Conservation (phyloP, 2,797 vertebrate genomes). For the Nannoperca obscura region DNA sequence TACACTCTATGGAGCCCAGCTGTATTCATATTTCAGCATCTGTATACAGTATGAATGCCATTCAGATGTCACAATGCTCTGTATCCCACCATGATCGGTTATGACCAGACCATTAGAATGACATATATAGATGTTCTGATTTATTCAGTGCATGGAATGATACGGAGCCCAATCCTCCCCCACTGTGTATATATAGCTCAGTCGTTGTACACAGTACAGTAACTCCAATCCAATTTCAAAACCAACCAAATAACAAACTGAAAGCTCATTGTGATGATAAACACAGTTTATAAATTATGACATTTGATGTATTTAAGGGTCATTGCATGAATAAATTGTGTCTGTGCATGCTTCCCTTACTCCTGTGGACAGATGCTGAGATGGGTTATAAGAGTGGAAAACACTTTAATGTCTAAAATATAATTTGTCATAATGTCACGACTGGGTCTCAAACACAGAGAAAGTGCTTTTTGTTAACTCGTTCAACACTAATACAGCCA, state of each 20-base stretch:
- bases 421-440: slow-evolving; percentile 41
- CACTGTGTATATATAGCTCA: neutral
- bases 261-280: neutral
- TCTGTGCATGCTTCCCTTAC: neutral
- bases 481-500: slow-evolving; percentile 1
- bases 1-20: neutral
- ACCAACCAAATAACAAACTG: neutral
- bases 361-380: neutral
- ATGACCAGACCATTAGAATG: neutral
- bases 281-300: neutral
- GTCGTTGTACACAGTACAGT: too few relatives aligned
- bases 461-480: neutral
- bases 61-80: neutral
- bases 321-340: neutral
- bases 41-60: neutral
- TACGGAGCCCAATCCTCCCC: neutral
- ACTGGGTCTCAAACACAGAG: slow-evolving; percentile 21
- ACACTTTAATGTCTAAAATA: slow-evolving; percentile 28
- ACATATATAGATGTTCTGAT: neutral
- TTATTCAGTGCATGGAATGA: neutral
- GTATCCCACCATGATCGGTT: neutral
- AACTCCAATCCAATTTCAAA: neutral
- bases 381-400: slow-evolving; percentile 1
- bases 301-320: neutral
- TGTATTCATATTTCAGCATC: neutral